Evolutionary conservation across 1,140 invertebrate species (phyloP).

Genomic region (Musca domestica): DNA sequence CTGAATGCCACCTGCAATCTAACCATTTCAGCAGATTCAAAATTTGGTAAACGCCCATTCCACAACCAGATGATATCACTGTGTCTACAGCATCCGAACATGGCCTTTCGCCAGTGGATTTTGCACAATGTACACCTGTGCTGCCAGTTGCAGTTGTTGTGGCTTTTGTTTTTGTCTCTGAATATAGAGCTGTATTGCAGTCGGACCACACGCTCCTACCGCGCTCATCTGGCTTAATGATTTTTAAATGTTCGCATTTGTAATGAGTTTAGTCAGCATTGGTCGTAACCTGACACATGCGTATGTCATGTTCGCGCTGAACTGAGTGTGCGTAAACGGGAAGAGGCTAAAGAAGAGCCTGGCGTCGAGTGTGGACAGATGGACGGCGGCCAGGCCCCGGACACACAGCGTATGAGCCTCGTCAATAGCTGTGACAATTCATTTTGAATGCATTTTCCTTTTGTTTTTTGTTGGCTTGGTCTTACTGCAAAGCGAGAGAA

Average conservation of each 20-base stretch:
- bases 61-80: no score
- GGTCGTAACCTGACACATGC: constrained; percentile 21
- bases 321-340: constrained; percentile 6
- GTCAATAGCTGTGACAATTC: constrained; percentile 18
- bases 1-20: no score
- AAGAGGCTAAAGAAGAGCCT: not conserved
- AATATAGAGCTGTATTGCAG: no score
- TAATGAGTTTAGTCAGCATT: constrained; percentile 19
- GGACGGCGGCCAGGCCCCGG: not conserved
- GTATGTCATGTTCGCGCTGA: constrained; percentile 11
- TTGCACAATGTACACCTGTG: constrained; percentile 13
- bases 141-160: not conserved
- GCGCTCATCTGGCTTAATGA: not conserved
- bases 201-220: no score
- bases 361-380: not conserved
- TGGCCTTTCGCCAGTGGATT: no score
- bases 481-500: not conserved
- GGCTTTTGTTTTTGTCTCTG: no score
- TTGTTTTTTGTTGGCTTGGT: not conserved
- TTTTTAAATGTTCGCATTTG: constrained; percentile 22
- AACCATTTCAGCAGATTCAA: no score
- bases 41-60: no score
- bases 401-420: no score
- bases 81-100: no score
- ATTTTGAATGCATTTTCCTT: constrained; percentile 2